Percentiles rank a stretch among this genome's conserved stretches.
Conservation (phyloP, 2,797 vertebrate species). For the Hylomyscus alleni region DNA sequence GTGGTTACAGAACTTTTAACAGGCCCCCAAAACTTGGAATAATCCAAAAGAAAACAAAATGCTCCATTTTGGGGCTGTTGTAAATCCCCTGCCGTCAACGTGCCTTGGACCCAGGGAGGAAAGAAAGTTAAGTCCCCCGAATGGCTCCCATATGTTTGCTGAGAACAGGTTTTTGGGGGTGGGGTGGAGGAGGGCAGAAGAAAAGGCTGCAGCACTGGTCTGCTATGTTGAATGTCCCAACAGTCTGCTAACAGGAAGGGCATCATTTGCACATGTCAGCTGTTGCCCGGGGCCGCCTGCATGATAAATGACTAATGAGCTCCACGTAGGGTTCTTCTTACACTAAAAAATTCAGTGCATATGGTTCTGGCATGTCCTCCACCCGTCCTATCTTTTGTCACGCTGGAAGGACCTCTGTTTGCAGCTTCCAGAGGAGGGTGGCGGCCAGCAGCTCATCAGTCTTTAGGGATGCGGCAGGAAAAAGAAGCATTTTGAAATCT, state of each 20-base stretch:
- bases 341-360: conserved; percentile 81
- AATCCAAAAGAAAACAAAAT: conserved; percentile 74
- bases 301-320: conserved; percentile 84
- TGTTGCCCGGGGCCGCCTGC: conserved; percentile 76
- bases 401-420: conserved; percentile 70
- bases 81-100: conserved; percentile 70
- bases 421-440: conserved; percentile 2
- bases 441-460: background rate
- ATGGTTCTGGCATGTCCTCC: conserved; percentile 63
- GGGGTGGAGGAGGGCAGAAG: background rate
- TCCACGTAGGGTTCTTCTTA: conserved; percentile 74
- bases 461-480: conserved; percentile 10
- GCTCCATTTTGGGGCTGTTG: conserved; percentile 66
- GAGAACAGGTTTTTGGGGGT: background rate
- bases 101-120: conserved; percentile 76
- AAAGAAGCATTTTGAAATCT: conserved; percentile 10
- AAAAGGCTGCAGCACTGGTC: background rate
- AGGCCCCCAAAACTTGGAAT: conserved; percentile 72
- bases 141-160: conserved; percentile 81
- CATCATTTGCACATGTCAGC: conserved; percentile 80
- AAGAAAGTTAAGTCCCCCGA: conserved; percentile 58
- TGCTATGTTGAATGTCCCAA: background rate
- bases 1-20: conserved; percentile 79
- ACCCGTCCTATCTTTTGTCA: conserved; percentile 36
- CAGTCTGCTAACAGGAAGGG: conserved; percentile 31